These are phyloP conservation scores for Phrynosoma blainvillii DNA, from an alignment of 2,113 vertebrate genomes.

Conservation along the genomic window DNA sequence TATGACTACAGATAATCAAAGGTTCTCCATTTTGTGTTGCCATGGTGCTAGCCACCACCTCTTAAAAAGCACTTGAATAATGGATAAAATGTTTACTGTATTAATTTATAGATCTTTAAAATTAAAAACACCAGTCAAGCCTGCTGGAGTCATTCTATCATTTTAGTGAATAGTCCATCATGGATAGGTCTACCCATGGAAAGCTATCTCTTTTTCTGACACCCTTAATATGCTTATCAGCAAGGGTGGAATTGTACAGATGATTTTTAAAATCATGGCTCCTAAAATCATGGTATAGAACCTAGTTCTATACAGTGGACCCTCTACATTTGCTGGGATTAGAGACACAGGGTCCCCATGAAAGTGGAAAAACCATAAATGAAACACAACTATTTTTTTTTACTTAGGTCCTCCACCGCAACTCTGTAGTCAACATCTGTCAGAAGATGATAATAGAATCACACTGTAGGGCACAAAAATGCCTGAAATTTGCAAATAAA, in stretches of 20 bases:
- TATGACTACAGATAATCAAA: constrained; percentile 40
- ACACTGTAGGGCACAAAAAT: no score
- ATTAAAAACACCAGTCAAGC: not conserved
- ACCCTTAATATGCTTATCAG: not conserved
- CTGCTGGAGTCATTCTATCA: constrained; percentile 2
- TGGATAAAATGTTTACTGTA: constrained; percentile 35
- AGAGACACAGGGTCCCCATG: no score
- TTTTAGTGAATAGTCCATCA: constrained; percentile 41
- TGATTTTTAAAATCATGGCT: not conserved
- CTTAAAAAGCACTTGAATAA: constrained; percentile 57
- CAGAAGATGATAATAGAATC: no score
- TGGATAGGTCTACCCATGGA: not conserved
- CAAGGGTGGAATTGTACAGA: not conserved
- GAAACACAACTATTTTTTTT: no score
- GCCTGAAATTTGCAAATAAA: no score
- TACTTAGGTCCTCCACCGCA: no score
- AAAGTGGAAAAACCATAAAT: no score
- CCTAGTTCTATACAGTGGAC: not conserved
- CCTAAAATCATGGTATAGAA: not conserved
- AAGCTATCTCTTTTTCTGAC: not conserved
- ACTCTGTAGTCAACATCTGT: no score
- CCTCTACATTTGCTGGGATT: no score
- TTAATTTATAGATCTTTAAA: constrained; percentile 4
- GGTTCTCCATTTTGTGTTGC: constrained; percentile 2
- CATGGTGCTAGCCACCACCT: constrained; percentile 29